phyloP scores from a whole-genome alignment of 2,113 vertebrate species.

The Cephalopterus ornatus region DNA sequence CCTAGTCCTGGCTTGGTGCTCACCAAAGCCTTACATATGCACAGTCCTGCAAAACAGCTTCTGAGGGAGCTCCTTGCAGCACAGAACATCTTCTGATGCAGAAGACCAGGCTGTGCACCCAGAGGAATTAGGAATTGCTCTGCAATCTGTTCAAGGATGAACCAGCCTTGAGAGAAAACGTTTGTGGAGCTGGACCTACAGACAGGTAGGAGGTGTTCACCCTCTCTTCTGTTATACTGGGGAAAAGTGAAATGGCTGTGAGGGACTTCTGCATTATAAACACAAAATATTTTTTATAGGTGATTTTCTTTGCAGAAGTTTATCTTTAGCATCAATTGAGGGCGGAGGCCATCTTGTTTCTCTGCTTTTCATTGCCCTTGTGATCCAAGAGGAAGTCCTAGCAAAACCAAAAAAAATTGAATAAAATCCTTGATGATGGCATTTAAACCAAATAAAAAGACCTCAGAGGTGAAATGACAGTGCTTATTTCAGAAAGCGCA shows the following conservation, averaged over 20 bases:
- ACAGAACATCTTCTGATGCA: neutral
- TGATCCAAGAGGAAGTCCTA: neutral
- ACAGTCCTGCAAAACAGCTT: neutral
- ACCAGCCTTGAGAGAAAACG: neutral
- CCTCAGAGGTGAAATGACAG: neutral
- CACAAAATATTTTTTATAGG: neutral
- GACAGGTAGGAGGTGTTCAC: neutral
- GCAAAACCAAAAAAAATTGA: neutral
- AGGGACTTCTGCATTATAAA: neutral
- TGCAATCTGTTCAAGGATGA: neutral
- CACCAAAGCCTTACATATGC: neutral
- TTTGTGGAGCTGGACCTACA: neutral
- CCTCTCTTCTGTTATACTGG: neutral
- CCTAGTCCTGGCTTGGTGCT: neutral
- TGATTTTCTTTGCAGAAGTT: neutral
- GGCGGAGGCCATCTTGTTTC: neutral
- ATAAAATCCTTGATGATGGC: neutral
- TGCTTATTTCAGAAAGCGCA: neutral
- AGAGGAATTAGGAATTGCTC: neutral
- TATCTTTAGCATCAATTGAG: neutral
- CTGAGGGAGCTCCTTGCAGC: neutral
- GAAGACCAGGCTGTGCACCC: neutral
- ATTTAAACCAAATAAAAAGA: neutral
- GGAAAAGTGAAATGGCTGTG: neutral
- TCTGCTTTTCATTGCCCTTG: neutral